Conservation (phyloP, 2,888 invertebrate species). For the Lottia scabra region DNA sequence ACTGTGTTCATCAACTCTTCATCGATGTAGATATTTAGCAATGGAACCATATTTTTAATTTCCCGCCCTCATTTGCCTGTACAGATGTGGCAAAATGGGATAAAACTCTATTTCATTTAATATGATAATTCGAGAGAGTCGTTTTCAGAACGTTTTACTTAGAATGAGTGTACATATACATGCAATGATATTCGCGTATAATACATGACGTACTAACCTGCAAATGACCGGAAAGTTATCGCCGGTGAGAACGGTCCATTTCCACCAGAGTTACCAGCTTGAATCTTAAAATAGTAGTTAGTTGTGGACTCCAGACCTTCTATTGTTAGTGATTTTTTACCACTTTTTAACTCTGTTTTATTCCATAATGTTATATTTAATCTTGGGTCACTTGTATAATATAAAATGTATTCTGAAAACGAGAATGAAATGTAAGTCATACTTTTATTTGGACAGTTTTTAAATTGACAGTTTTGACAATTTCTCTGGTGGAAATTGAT, state of each 20-base stretch:
- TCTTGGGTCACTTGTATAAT: constrained; percentile 22
- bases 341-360: constrained; percentile 11
- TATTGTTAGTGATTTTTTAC: constrained; percentile 13
- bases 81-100: too few relatives aligned
- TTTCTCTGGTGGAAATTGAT: too few relatives aligned
- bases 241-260: constrained; percentile 29
- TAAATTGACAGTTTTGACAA: too few relatives aligned
- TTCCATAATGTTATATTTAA: constrained; percentile 27
- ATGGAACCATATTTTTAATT: too few relatives aligned
- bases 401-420: constrained; percentile 30
- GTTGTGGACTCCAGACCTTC: constrained; percentile 23
- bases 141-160: background rate
- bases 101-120: too few relatives aligned
- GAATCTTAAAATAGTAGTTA: constrained; percentile 28
- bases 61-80: too few relatives aligned
- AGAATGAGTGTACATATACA: background rate
- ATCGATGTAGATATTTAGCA: too few relatives aligned
- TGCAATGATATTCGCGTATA: background rate
- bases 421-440: background rate
- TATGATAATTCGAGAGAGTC: too few relatives aligned
- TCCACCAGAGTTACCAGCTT: constrained; percentile 31
- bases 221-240: constrained; percentile 19
- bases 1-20: too few relatives aligned
- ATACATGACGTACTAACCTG: constrained; percentile 28
- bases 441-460: too few relatives aligned